Evolutionary conservation across 2,113 vertebrate genomes (phyloP).

Genomic region (Eptesicus fuscus): DNA sequence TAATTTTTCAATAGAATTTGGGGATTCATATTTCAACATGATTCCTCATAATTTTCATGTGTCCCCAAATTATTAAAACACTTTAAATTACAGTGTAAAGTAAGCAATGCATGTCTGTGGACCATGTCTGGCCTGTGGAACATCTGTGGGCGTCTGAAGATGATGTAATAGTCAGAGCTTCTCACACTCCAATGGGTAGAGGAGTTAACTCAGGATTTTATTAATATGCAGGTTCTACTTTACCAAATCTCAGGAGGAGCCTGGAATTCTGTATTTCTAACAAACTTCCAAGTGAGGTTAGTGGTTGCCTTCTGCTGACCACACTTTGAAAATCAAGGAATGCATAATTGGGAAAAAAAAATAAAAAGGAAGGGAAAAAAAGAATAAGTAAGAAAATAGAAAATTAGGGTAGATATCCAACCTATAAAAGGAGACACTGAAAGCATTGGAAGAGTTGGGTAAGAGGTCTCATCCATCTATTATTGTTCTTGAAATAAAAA

Average conservation of each 20-base stretch:
- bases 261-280: neutral
- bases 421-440: neutral
- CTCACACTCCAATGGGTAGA: neutral
- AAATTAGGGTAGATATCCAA: neutral
- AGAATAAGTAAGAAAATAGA: neutral
- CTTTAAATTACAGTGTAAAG: neutral
- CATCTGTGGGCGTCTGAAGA: neutral
- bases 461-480: neutral
- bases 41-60: neutral
- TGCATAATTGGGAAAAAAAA: neutral
- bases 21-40: neutral
- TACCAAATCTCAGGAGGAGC: neutral
- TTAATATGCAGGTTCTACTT: neutral
- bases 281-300: neutral
- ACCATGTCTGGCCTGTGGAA: neutral
- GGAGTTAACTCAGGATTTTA: neutral
- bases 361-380: neutral
- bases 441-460: neutral
- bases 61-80: neutral
- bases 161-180: neutral
- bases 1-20: neutral
- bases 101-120: neutral
- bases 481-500: neutral
- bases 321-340: neutral
- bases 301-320: neutral